phyloP scores from a whole-genome alignment of 2,888 invertebrate species.

The Cantharis rustica region DNA sequence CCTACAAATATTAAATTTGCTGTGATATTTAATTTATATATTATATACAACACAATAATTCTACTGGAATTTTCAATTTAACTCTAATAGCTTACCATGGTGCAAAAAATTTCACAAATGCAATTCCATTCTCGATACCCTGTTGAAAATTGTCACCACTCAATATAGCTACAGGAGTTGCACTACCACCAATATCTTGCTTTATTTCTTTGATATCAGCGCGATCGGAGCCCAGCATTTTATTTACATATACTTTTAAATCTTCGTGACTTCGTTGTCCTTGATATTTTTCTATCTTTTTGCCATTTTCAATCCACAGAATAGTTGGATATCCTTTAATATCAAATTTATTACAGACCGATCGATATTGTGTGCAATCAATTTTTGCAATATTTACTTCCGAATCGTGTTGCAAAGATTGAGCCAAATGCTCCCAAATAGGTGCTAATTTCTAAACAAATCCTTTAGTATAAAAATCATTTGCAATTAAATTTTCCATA shows the following conservation, averaged over 20 bases:
- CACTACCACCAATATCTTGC: slow-evolving; percentile 46
- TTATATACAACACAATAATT: neutral
- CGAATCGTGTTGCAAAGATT: slow-evolving; percentile 67
- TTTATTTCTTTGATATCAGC: slow-evolving; percentile 48
- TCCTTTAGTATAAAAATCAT: neutral
- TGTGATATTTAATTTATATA: neutral
- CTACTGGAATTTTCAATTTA: neutral
- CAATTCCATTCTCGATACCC: slow-evolving; percentile 71
- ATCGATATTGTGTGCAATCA: slow-evolving; percentile 79
- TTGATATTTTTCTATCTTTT: slow-evolving; percentile 80
- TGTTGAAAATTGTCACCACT: slow-evolving; percentile 75
- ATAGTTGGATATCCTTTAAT: slow-evolving; percentile 88
- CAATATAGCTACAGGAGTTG: slow-evolving; percentile 62
- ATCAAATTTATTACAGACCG: slow-evolving; percentile 78
- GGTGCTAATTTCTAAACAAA: slow-evolving; percentile 73
- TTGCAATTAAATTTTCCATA: slow-evolving; percentile 1
- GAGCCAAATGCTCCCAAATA: slow-evolving; percentile 82
- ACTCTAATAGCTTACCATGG: slow-evolving; percentile 74
- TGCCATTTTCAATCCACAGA: slow-evolving; percentile 86
- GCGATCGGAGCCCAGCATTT: slow-evolving; percentile 65
- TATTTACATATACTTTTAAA: slow-evolving; percentile 71
- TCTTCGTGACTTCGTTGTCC: slow-evolving; percentile 70
- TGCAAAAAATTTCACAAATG: slow-evolving; percentile 87
- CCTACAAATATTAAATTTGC: slow-evolving; percentile 52
- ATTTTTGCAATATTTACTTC: slow-evolving; percentile 78